Evolutionary conservation across 1,140 invertebrate species (phyloP), one percentile per base, ranked within the genome.

Genomic region (Anastatus disparis): DNA sequence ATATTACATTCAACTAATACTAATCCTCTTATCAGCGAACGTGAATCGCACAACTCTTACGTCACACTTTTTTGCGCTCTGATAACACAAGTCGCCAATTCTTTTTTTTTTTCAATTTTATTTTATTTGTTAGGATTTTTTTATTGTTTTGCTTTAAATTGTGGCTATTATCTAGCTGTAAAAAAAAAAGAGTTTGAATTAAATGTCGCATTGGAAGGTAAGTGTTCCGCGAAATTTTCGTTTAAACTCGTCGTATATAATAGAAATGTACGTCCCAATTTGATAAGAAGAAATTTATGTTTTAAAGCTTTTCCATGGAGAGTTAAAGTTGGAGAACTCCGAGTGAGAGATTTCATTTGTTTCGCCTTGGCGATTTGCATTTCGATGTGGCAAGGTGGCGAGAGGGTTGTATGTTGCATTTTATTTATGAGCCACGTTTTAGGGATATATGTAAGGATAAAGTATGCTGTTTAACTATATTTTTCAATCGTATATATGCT

Each of bases 241-340:
- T n/a, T n/a, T n/a, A n/a, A n/a, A n/a, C n/a, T n/a, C n/a, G n/a
- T n/a, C n/a, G n/a, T n/a, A n/a, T n/a, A n/a, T n/a, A n/a, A n/a
- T n/a, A n/a, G n/a, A n/a, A n/a, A n/a, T 20, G 26, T 12, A 38
- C 2, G 64, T 15, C 17, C 52, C 9, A 67, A 56, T 56, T 67
- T 15, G 53, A 67, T 67, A 67, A 58, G 64, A n/a, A n/a, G 7
- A 15, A 67, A 67, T 67, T 65, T 53, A 53, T 53, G 62, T 40
- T 65, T 65, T 65, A 13, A 9, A 9, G 26, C 38, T 35, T 50
- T 13, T 35, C 17, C 13, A 2, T 2, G 17, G 17, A 46, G 20
- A 1, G n/a, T n/a, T n/a, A n/a, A n/a, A n/a, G n/a, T 35, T 35
- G 31, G 4, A 4, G 4, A 35, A 35, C 31, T 35, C 31, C 10